Base-by-base conservation (phyloP, 2,888 invertebrate species). In the Cosmia trapezina region DNA sequence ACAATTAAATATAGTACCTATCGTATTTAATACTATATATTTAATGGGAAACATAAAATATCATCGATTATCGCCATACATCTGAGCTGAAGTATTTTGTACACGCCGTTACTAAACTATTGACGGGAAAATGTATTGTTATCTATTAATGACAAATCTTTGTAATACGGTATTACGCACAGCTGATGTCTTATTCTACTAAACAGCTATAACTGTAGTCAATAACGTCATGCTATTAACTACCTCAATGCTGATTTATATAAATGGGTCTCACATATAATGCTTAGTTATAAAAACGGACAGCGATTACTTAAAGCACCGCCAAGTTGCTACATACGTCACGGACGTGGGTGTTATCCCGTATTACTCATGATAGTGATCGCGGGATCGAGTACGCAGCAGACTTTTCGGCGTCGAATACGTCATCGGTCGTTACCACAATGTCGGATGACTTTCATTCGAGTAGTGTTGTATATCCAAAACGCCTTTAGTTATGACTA, bases 361-460 rank as follows among this genome's bases (percentile, higher is more conserved):
- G 78, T 83, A 84, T 85, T 85, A 84, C 78, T 88, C 83, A 83
- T 79, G 86, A 86, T 86, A 81, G 87, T 76, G 87, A 89, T 88
- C 87, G 80, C 80, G 72, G 70, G 78, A 81, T 73, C 76, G 79
- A 82, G 84, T 83, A 78, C 74, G 86, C 66, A 73, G 84, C 83
- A 89, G 89, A 89, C 89, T 82, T 78, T 77, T 72, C 60, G 89
- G 89, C 89, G 89, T 68, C 89, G 78, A 60, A 78, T 82, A 86
- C 85, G 88, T 87, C 88, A 87, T 76, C 68, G 72, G 76, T 73
- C 79, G 81, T 77, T 80, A 84, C 76, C 70, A 81, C 71, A 57
- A 73, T 80, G 72, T 81, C 74, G 81, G 79, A 84, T 75, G 77
- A 84, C 75, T 82, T 86, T 80, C 78, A 81, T 73, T 73, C 68